Base-by-base conservation (phyloP, 2,113 vertebrate species). In the Amphiprion percula region DNA sequence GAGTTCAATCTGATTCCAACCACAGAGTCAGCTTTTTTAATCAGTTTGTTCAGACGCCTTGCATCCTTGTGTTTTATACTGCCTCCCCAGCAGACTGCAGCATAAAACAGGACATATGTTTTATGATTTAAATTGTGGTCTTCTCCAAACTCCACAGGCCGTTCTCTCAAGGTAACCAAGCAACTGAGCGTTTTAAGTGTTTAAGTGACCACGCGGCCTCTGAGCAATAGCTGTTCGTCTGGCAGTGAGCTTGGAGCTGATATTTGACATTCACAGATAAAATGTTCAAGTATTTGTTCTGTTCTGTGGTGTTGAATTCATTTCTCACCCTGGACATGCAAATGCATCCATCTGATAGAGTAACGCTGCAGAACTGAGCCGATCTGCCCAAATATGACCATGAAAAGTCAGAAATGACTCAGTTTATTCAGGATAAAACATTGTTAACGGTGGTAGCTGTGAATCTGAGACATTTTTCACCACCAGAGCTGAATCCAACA, bases 261-360 rank as follows among this genome's bases (percentile, higher is more conserved):
- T 49, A 37, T 79, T 11, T 65, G 8, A 44, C 41, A 44, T 54
- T 59, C 65, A 55, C 0, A 74, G 63, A 84, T 46, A 60, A 24
- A 65, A n/a, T 49, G 74, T 67, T 19, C 10, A 0, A 21, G 28
- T 28, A 10, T 49, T 68, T 73, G 21, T 71, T 71, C 49, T 64
- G 50, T 26, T n/a, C 52, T 71, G 21, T 58, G 53, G 24, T 41
- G 60, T 63, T 12, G 9, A 9, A 62, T 21, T 6, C 30, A 79
- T 0, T 61, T 66, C 28, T 66, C 60, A 61, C 10, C 8, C 33
- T 37, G 6, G 24, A 28, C 17, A 68, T 10, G 26, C 41, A 67
- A 0, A 52, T 2, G 50, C 49, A 14, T 61, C 28, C 19, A 2
- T 1, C 11, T 41, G 11, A 11, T 1, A 11, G 4, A 41, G 37